Conservation (phyloP, 2,888 invertebrate genomes). For the Leptinotarsa tumamoca region DNA sequence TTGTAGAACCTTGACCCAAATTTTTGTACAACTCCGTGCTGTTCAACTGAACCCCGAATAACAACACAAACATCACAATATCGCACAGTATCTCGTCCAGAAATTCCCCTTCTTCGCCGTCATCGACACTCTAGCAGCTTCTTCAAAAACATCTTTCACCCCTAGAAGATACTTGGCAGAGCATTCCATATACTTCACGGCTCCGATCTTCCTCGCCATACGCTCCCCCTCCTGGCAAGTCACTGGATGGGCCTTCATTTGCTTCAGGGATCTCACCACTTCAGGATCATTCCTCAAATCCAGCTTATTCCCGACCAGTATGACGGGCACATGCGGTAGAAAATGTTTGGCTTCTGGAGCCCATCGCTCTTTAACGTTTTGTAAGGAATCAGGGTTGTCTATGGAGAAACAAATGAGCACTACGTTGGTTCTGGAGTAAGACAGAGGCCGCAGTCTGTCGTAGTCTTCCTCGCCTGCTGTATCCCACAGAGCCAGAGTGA, state of each 20-base stretch:
- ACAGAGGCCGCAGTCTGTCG: constrained; percentile 70
- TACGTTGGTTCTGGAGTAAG: constrained; percentile 74
- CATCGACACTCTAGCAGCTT: constrained; percentile 66
- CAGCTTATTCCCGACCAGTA: constrained; percentile 72
- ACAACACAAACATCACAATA: constrained; percentile 19
- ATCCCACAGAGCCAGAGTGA: constrained; percentile 68
- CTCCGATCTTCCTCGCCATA: constrained; percentile 72
- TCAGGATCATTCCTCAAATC: constrained; percentile 66
- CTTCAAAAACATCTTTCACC: constrained; percentile 72
- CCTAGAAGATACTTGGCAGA: constrained; percentile 75
- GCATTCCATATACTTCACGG: constrained; percentile 72
- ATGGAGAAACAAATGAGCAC: constrained; percentile 75
- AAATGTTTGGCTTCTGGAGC: constrained; percentile 73
- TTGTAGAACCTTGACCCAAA: too few species aligned
- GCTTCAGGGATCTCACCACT: constrained; percentile 63
- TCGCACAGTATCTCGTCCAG: constrained; percentile 27
- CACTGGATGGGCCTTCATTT: constrained; percentile 70
- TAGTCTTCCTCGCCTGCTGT: constrained; percentile 72
- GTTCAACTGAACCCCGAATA: not conserved
- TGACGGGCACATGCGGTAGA: constrained; percentile 73
- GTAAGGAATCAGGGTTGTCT: constrained; percentile 72
- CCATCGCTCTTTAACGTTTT: constrained; percentile 75
- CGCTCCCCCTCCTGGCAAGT: constrained; percentile 68
- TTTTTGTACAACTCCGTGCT: too few species aligned
- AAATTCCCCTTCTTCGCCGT: constrained; percentile 35